Evolutionary conservation across 2,113 vertebrate species (phyloP).

Genomic region (Chloropsis hardwickii): DNA sequence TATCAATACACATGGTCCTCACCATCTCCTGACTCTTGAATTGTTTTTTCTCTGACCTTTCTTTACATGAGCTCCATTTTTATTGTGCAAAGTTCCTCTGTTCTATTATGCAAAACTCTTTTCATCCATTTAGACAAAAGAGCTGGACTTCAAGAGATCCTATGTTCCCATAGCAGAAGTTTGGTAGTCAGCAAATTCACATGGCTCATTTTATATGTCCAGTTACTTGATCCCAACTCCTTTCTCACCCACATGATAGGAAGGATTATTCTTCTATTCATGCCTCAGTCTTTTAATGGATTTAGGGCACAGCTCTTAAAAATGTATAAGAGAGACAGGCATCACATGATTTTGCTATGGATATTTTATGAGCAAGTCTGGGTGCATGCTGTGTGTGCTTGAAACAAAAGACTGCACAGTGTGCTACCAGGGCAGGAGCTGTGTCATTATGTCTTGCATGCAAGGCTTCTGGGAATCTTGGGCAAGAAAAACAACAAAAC

Average conservation of each 20-base stretch:
- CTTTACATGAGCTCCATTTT: neutral
- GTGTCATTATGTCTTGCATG: constrained; percentile 39
- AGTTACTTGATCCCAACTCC: constrained; percentile 38
- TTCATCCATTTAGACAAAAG: neutral
- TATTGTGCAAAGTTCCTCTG: neutral
- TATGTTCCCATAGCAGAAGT: neutral
- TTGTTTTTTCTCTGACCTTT: neutral
- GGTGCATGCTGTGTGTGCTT: constrained; percentile 39
- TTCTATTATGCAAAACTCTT: neutral
- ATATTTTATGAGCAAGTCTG: constrained; percentile 71
- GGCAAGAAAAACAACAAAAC: constrained; percentile 46
- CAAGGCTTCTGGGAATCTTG: constrained; percentile 40
- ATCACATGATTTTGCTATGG: constrained; percentile 62
- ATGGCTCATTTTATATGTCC: neutral
- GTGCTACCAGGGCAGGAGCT: constrained; percentile 31
- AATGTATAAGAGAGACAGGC: constrained; percentile 62
- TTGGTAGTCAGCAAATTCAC: neutral
- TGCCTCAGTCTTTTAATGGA: constrained; percentile 46
- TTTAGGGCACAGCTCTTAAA: constrained; percentile 68
- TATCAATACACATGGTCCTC: neutral
- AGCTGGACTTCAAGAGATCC: neutral
- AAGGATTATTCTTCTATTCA: constrained; percentile 40
- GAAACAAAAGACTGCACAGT: constrained; percentile 63
- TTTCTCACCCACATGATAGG: neutral
- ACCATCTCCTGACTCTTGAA: neutral